Evolutionary conservation across 1,140 invertebrate genomes (phyloP).

Genomic region (Caenorhabditis brenneri): DNA sequence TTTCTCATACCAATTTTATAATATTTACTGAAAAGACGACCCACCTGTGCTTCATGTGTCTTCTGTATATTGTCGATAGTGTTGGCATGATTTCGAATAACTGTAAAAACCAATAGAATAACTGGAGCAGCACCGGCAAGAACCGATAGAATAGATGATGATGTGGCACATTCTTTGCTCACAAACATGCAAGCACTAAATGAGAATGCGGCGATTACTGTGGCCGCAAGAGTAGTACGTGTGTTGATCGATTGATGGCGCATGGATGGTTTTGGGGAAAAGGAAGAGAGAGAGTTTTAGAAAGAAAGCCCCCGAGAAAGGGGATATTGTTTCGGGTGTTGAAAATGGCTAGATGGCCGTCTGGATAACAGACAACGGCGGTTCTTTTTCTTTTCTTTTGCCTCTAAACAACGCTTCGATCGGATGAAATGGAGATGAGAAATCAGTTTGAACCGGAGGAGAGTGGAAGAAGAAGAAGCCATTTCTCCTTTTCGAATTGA

Average conservation of each 20-base stretch:
- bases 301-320: not conserved
- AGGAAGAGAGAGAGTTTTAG: conserved; percentile 23
- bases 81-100: conserved; percentile 37
- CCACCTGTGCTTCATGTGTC: conserved; percentile 37
- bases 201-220: conserved; percentile 32
- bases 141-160: conserved; percentile 3
- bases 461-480: not conserved
- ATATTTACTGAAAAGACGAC: not conserved
- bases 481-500: not conserved
- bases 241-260: conserved; percentile 18
- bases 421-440: conserved; percentile 4
- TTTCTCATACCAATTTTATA: too few relatives aligned
- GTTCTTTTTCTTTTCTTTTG: not conserved
- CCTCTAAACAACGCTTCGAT: not conserved
- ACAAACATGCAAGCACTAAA: conserved; percentile 18
- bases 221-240: conserved; percentile 5
- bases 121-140: conserved; percentile 23
- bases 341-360: conserved; percentile 38
- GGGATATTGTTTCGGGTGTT: conserved; percentile 13
- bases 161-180: not conserved
- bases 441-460: conserved; percentile 18
- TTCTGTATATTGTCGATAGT: conserved; percentile 26
- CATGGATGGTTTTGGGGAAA: not conserved
- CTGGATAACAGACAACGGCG: conserved; percentile 2
- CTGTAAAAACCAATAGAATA: conserved; percentile 44